A percentile compares a stretch with the other conserved stretches of the same genome.
phyloP scores from a whole-genome alignment of 2,113 vertebrate genomes.

The Ctenomys sociabilis region DNA sequence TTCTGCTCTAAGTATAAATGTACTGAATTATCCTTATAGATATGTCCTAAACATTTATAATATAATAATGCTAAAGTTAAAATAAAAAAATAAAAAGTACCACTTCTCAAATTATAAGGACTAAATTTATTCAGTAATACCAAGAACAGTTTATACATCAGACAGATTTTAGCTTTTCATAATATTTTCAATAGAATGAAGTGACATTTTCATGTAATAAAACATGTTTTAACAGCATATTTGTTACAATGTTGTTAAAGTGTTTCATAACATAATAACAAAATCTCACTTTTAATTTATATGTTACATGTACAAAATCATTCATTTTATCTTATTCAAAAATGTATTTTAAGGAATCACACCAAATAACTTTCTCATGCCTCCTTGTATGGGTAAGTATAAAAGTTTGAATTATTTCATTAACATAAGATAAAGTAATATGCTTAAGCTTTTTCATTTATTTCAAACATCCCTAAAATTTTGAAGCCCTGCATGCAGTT shows the following conservation, averaged over 20 bases:
- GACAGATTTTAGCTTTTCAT: neutral
- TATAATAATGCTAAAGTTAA: neutral
- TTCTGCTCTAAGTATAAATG: neutral
- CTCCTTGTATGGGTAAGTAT: neutral
- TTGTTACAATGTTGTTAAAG: neutral
- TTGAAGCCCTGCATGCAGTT: neutral
- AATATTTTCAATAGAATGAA: neutral
- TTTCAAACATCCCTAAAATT: neutral
- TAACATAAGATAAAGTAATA: neutral
- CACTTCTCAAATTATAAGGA: neutral
- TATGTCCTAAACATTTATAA: neutral
- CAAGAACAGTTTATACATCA: neutral
- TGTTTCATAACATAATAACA: neutral
- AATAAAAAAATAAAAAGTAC: neutral
- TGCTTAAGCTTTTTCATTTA: neutral
- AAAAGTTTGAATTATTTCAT: neutral
- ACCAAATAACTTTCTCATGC: neutral
- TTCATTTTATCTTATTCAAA: neutral
- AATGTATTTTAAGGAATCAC: neutral
- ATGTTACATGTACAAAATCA: neutral
- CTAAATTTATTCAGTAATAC: neutral
- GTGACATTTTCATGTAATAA: neutral
- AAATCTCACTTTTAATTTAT: neutral
- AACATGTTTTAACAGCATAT: neutral
- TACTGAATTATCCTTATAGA: neutral